phyloP scores from a whole-genome alignment of 2,797 vertebrate species.

The Smutsia temminckii region DNA sequence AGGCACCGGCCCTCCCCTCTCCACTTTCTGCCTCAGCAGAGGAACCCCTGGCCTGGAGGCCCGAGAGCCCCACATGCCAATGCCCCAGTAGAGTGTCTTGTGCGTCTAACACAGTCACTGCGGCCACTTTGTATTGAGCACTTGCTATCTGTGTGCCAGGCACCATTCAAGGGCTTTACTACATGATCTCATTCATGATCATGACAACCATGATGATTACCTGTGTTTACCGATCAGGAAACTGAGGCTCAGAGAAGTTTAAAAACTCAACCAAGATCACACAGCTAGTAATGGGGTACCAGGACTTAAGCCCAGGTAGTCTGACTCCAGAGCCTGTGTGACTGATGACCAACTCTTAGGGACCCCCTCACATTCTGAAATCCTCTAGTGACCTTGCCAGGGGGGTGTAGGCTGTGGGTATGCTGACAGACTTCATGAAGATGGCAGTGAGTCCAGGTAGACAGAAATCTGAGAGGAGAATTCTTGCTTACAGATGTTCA shows the following conservation, averaged over 20 bases:
- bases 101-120: fast-evolving
- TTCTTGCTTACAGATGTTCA: background rate
- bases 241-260: background rate
- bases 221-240: background rate
- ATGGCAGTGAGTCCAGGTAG: background rate
- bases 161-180: background rate
- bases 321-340: background rate
- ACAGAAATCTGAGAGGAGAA: background rate
- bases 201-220: background rate
- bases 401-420: too few species aligned
- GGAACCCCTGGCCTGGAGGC: background rate
- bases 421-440: background rate
- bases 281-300: too few species aligned
- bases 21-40: background rate
- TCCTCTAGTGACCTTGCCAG: background rate
- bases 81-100: too few species aligned
- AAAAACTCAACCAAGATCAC: background rate
- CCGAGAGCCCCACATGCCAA: background rate
- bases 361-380: background rate
- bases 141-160: background rate
- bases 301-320: background rate
- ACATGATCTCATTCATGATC: background rate
- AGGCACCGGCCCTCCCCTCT: background rate
- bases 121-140: background rate
- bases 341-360: background rate